These are phyloP conservation scores for Galerucella calmariensis DNA, from an alignment of 2,888 invertebrate genomes.

Conservation along the genomic window DNA sequence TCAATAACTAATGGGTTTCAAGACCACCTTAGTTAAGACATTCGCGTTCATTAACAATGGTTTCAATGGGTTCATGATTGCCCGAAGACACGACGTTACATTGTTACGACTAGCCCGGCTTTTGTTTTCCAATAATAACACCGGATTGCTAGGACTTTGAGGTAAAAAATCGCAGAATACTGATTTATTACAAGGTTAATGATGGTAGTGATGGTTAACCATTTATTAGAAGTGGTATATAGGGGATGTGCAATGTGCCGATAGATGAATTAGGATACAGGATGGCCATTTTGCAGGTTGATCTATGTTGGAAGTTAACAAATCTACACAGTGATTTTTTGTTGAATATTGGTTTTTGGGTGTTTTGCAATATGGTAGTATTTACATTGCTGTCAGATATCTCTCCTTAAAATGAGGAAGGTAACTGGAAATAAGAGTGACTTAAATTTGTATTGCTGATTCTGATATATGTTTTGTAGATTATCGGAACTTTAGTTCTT, in stretches of 20 bases:
- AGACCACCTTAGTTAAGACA: slow-evolving; percentile 58
- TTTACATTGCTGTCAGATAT: too few species aligned
- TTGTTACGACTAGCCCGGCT: slow-evolving; percentile 45
- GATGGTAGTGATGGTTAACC: slow-evolving; percentile 24
- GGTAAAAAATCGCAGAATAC: slow-evolving; percentile 16
- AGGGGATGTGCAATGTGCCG: neutral
- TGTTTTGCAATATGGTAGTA: neutral
- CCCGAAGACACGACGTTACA: slow-evolving; percentile 49
- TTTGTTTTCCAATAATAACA: slow-evolving; percentile 49
- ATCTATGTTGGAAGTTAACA: too few species aligned
- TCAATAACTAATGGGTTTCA: slow-evolving; percentile 47
- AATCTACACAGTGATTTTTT: too few species aligned
- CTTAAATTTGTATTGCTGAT: too few species aligned
- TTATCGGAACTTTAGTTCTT: too few species aligned
- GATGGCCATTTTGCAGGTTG: neutral
- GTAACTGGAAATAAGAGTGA: too few species aligned
- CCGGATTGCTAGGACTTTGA: slow-evolving; percentile 17
- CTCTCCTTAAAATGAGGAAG: too few species aligned
- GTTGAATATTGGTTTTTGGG: neutral
- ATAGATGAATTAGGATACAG: neutral
- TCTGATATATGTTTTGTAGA: too few species aligned
- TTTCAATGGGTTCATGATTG: slow-evolving; percentile 50
- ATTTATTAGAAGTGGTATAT: neutral
- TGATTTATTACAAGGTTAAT: slow-evolving; percentile 35
- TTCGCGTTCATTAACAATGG: slow-evolving; percentile 57